A percentile compares a stretch with the other conserved stretches of the same genome.
Conservation (phyloP, 2,797 vertebrate species). For the Rhynchotus rufescens region DNA sequence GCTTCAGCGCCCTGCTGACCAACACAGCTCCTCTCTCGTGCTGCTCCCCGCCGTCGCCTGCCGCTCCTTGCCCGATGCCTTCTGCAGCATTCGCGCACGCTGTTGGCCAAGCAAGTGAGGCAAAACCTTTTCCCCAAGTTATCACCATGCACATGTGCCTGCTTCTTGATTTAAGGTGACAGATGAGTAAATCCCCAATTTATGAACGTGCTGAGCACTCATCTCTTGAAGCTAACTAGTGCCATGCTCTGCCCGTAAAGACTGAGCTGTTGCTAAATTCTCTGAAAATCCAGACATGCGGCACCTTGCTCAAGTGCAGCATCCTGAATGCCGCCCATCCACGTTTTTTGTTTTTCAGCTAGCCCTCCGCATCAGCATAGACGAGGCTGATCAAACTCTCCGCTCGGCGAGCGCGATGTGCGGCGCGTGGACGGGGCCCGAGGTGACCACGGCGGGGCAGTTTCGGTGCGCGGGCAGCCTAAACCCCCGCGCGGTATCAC, state of each 20-base stretch:
- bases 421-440: neutral
- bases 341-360: neutral
- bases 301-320: neutral
- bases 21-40: conserved; percentile 4
- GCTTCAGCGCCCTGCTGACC: neutral
- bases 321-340: neutral
- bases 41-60: conserved; percentile 16
- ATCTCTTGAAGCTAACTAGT: neutral
- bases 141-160: neutral
- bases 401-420: neutral
- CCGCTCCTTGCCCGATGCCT: neutral
- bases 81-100: neutral
- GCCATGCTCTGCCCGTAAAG: neutral
- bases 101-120: neutral
- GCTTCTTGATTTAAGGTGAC: neutral
- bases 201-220: neutral
- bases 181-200: neutral
- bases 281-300: neutral
- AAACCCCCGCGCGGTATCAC: rapidly evolving
- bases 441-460: too few relatives aligned
- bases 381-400: neutral
- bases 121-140: neutral
- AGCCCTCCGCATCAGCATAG: neutral
- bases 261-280: neutral
- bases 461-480: neutral